Percentiles rank a stretch among this genome's conserved stretches.
These are phyloP conservation scores for Agapornis canus DNA, from an alignment of 2,797 vertebrate genomes.

Conservation along the genomic window DNA sequence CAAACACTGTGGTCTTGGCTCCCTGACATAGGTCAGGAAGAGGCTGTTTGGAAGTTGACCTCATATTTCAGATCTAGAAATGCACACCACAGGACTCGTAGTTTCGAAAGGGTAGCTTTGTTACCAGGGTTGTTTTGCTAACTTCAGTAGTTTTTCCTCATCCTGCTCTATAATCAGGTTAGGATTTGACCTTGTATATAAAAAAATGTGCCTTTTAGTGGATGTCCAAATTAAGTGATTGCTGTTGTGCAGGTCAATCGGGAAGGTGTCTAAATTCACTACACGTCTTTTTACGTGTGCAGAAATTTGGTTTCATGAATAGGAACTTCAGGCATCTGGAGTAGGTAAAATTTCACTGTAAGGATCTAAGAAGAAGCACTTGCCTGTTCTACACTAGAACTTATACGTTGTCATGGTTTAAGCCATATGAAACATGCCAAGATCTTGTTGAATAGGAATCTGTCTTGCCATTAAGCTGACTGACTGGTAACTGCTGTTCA, in stretches of 20 bases:
- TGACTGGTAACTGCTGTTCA: not conserved
- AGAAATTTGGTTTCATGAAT: not conserved
- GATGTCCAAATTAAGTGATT: not conserved
- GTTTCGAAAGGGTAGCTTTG: not conserved
- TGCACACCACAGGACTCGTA: not conserved
- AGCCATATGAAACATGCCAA: not conserved
- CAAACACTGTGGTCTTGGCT: conserved; percentile 12
- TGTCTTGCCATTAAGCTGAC: not conserved
- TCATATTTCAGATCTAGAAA: not conserved
- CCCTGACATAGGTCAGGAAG: not conserved
- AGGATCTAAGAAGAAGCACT: not conserved
- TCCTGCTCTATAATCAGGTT: not conserved
- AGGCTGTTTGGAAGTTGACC: not conserved
- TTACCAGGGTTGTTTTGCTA: not conserved
- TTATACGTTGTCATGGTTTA: not conserved
- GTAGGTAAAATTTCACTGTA: not conserved
- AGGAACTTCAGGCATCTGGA: not conserved
- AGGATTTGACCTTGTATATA: not conserved
- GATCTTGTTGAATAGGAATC: not conserved
- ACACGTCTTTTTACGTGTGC: fast-evolving
- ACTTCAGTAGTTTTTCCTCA: not conserved
- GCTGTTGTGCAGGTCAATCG: not conserved
- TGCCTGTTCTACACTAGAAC: not conserved
- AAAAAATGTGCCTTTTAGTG: not conserved
- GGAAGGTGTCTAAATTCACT: not conserved